Evolutionary conservation across 2,113 vertebrate genomes (phyloP).

Genomic region (Calyptomena viridis): DNA sequence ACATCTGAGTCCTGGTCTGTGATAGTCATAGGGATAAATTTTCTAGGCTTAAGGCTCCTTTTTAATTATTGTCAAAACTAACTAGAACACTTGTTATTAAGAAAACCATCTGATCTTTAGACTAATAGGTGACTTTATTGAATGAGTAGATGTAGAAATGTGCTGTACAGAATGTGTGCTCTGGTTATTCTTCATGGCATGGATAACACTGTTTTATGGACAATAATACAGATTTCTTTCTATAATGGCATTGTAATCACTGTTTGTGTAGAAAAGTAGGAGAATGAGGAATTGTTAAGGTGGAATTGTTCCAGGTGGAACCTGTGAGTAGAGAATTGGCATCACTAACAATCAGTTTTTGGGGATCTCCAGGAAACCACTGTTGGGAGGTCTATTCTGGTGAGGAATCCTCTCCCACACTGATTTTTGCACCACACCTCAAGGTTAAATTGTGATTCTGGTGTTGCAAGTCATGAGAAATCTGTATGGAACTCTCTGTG

Average conservation of each 20-base stretch:
- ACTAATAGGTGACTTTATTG: background rate
- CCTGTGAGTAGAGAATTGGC: background rate
- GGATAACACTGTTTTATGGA: background rate
- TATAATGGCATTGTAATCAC: background rate
- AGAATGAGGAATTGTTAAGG: background rate
- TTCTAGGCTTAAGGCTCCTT: background rate
- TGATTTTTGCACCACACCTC: background rate
- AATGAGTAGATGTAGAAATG: background rate
- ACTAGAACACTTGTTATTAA: background rate
- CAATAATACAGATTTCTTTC: background rate
- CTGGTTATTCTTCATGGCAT: background rate
- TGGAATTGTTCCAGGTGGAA: background rate
- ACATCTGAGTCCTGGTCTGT: background rate
- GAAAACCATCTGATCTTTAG: background rate
- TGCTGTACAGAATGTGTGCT: background rate
- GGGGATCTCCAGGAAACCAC: background rate
- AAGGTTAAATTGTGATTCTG: background rate
- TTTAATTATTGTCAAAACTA: background rate
- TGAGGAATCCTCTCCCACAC: rapidly evolving
- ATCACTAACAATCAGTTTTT: background rate
- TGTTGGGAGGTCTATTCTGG: background rate
- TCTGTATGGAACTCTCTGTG: background rate
- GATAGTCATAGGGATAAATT: background rate
- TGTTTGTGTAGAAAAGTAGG: background rate
- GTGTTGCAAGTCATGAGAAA: background rate